phyloP scores from a whole-genome alignment of 2,113 vertebrate species.

The Holacanthus passer region DNA sequence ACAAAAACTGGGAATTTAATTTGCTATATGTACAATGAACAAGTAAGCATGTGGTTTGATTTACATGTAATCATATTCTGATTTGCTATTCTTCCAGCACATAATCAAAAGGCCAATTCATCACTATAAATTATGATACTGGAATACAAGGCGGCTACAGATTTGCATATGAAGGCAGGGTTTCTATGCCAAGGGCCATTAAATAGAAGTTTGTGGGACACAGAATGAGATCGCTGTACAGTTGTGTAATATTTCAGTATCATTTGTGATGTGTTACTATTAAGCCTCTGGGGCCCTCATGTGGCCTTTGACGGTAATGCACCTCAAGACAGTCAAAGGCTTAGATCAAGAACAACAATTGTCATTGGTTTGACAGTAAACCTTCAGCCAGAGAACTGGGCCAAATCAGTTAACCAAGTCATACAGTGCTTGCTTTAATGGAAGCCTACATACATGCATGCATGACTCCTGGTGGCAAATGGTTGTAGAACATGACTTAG shows the following conservation, averaged over 20 bases:
- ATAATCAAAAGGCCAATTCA: slow-evolving; percentile 41
- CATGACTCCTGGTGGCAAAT: not conserved
- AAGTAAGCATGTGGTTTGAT: slow-evolving; percentile 37
- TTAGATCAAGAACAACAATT: not conserved
- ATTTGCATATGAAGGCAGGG: slow-evolving; percentile 47
- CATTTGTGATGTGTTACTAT: not conserved
- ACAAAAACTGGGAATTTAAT: slow-evolving; percentile 18
- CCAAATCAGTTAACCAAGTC: not conserved
- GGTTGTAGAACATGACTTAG: not conserved
- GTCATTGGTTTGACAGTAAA: not conserved
- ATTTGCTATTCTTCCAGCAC: slow-evolving; percentile 46
- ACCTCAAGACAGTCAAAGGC: not conserved
- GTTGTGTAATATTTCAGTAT: not conserved
- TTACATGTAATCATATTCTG: slow-evolving; percentile 49
- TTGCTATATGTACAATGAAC: not conserved
- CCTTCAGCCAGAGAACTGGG: not conserved
- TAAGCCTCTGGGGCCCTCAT: slow-evolving; percentile 63
- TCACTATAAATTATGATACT: slow-evolving; percentile 25
- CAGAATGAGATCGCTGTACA: not conserved
- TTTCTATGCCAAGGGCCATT: slow-evolving; percentile 8
- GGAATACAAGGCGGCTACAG: slow-evolving; percentile 10
- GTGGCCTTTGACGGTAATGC: slow-evolving; percentile 48
- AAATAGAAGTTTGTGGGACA: slow-evolving; percentile 7
- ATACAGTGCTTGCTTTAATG: not conserved
- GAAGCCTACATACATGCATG: not conserved